Evolutionary conservation across 2,888 invertebrate genomes (phyloP).

Genomic region (Cheilosia vernalis): DNA sequence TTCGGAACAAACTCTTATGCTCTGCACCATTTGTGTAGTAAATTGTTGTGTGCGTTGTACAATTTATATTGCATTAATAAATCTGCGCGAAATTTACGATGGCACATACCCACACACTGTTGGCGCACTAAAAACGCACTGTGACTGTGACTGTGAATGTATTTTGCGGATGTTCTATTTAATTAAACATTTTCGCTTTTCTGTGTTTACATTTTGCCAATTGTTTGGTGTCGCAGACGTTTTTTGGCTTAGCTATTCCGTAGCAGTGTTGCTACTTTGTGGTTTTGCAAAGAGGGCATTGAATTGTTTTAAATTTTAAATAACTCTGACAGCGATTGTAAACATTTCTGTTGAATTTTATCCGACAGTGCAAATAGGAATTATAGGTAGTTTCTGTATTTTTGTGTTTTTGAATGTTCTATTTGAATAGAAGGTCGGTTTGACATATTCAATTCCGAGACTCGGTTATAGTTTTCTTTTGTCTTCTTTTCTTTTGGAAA

Average conservation of each 20-base stretch:
- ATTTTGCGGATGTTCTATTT: constrained; percentile 71
- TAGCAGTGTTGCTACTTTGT: no score
- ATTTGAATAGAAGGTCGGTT: no score
- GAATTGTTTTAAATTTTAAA: no score
- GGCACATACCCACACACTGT: constrained; percentile 25
- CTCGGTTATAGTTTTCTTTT: no score
- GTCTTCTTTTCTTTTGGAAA: no score
- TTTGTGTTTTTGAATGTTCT: no score
- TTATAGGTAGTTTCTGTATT: no score
- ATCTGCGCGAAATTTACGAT: constrained; percentile 47
- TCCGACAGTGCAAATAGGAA: no score
- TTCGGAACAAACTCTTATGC: constrained; percentile 70
- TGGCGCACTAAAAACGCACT: constrained; percentile 18
- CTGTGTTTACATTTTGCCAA: constrained; percentile 46
- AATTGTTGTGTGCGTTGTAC: neutral
- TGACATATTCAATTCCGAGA: no score
- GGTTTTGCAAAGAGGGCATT: no score
- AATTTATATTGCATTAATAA: constrained; percentile 47
- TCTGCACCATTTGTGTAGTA: constrained; percentile 21
- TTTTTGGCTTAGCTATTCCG: neutral
- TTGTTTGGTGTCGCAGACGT: constrained; percentile 9
- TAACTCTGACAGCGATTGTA: no score
- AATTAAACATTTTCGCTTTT: constrained; percentile 48
- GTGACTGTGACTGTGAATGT: constrained; percentile 26
- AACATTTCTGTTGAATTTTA: no score